These are phyloP conservation scores for Heliconius charithonia DNA, from an alignment of 2,888 invertebrate species.

Conservation along the genomic window DNA sequence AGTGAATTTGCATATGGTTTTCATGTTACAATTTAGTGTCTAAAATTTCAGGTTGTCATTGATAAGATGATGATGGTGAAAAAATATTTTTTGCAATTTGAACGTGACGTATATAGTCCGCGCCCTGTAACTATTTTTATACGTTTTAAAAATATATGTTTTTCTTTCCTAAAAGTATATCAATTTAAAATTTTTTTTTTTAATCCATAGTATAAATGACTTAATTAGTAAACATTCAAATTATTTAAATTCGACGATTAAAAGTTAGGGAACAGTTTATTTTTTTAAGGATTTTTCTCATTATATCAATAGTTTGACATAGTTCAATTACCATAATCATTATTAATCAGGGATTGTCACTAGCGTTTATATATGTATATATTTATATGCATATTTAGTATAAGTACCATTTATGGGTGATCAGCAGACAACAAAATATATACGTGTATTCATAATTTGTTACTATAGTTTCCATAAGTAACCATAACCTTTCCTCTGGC, in stretches of 20 bases:
- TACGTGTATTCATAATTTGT: not conserved
- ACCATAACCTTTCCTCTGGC: not conserved
- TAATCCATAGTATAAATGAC: too few species aligned
- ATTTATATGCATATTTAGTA: not conserved
- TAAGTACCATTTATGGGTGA: not conserved
- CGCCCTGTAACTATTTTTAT: too few species aligned
- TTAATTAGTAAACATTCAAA: too few species aligned
- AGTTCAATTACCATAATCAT: not conserved
- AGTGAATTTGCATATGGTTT: slow-evolving; percentile 58
- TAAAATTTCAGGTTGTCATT: not conserved
- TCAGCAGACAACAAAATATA: not conserved
- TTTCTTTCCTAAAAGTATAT: too few species aligned
- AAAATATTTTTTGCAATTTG: too few species aligned
- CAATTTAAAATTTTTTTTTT: too few species aligned
- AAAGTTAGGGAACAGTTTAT: not conserved
- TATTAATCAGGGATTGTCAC: not conserved
- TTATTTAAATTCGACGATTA: not conserved
- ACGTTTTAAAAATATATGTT: too few species aligned
- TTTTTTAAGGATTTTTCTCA: not conserved
- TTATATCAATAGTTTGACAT: not conserved
- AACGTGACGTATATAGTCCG: too few species aligned
- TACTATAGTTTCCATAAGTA: not conserved
- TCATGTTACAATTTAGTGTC: not conserved
- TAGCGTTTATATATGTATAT: not conserved
- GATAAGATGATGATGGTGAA: too few species aligned